phyloP scores from a whole-genome alignment of 2,113 vertebrate species.

The Lophius piscatorius region DNA sequence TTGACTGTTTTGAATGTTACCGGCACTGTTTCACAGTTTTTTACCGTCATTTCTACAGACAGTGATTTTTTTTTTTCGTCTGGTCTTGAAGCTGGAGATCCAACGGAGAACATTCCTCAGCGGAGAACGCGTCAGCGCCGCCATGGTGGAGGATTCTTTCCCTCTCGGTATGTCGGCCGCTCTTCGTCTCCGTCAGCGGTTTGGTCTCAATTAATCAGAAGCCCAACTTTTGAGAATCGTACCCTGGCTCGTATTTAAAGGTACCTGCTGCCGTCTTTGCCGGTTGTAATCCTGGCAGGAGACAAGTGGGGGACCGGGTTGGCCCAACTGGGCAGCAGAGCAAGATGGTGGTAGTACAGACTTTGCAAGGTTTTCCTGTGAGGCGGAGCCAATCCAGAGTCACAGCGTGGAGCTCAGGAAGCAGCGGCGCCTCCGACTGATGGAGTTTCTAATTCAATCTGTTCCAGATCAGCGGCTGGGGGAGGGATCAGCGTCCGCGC shows the following conservation, averaged over 20 bases:
- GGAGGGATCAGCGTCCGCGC: conserved; percentile 23
- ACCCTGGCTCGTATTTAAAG: conserved; percentile 47
- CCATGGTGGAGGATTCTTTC: conserved; percentile 68
- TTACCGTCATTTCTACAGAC: too few species aligned
- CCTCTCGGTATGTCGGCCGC: conserved; percentile 54
- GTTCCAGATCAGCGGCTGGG: conserved; percentile 58
- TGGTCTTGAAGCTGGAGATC: conserved; percentile 23
- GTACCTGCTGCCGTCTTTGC: conserved; percentile 48
- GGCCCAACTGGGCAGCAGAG: conserved; percentile 48
- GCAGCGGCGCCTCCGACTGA: conserved; percentile 53
- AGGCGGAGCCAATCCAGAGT: conserved; percentile 66
- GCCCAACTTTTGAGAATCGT: conserved; percentile 58
- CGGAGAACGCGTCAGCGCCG: conserved; percentile 44
- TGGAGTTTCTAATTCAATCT: conserved; percentile 72
- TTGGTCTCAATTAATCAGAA: conserved; percentile 70
- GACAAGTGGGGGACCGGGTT: conserved; percentile 52
- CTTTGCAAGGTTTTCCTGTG: conserved; percentile 70
- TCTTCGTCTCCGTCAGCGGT: conserved; percentile 70
- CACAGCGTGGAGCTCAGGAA: conserved; percentile 60
- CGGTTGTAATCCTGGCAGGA: conserved; percentile 47
- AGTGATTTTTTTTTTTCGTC: too few species aligned
- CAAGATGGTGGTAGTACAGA: conserved; percentile 61
- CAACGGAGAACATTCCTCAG: conserved; percentile 24
- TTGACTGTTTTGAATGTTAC: conserved; percentile 30
- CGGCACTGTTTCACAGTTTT: too few species aligned